Evolutionary conservation across 2,797 vertebrate species (phyloP).

Genomic region (Pristis pectinata): DNA sequence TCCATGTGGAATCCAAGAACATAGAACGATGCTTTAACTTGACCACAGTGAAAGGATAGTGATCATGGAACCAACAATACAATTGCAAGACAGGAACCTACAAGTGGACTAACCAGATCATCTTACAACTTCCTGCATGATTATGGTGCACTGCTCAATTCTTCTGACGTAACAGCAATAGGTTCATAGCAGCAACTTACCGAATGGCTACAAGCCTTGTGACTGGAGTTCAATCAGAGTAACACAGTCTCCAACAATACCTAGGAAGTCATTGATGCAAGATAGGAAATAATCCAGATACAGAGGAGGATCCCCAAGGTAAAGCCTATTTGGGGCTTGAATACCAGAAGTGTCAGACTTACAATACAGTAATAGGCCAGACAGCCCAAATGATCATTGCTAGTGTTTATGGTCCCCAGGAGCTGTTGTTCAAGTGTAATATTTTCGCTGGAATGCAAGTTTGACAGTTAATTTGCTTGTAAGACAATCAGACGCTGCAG

Average conservation of each 20-base stretch:
- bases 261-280: neutral
- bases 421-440: too few species aligned
- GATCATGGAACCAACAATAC: neutral
- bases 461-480: neutral
- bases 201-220: too few species aligned
- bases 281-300: neutral
- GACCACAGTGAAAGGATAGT: neutral
- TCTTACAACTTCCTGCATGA: neutral
- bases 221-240: neutral
- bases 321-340: neutral
- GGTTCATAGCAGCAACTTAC: neutral
- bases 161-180: neutral
- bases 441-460: neutral
- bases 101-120: neutral
- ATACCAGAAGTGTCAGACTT: too few species aligned
- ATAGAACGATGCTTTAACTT: neutral
- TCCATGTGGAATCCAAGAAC: neutral
- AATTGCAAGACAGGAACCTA: neutral
- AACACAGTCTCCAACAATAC: neutral
- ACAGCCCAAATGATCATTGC: neutral
- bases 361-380: too few species aligned
- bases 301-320: neutral
- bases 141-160: neutral
- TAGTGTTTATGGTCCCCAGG: neutral
- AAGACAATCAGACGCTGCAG: neutral